Evolutionary conservation across 2,888 invertebrate genomes (phyloP).

Genomic region (Nymphalis polychloros): DNA sequence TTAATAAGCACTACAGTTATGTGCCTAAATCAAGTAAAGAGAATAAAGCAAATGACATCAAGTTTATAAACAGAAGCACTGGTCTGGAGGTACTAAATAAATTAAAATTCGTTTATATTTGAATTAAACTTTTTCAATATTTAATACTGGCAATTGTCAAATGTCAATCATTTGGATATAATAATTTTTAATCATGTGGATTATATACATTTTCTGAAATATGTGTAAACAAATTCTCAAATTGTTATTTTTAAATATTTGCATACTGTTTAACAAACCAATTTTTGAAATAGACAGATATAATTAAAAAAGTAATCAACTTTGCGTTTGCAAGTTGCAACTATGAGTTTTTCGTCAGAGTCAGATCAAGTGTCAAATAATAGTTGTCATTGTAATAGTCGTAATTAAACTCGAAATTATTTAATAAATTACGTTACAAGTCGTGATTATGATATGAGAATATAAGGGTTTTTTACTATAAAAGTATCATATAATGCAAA

Average conservation of each 20-base stretch:
- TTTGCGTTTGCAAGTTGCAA: no score
- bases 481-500: constrained; percentile 34
- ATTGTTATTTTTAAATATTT: no score
- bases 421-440: constrained; percentile 3
- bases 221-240: no score
- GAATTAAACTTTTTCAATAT: neutral
- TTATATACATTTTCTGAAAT: no score
- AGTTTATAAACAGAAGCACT: neutral
- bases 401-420: constrained; percentile 1
- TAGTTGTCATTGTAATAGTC: neutral
- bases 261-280: no score
- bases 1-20: neutral
- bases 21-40: neutral
- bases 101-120: neutral
- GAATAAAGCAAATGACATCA: neutral
- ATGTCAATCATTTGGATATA: no score
- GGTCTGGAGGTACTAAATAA: neutral
- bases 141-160: neutral
- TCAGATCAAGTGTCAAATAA: constrained; percentile 22
- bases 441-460: constrained; percentile 17
- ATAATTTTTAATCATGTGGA: no score
- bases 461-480: constrained; percentile 23
- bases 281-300: no score
- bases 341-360: constrained; percentile 21
- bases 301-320: no score